phyloP scores from a whole-genome alignment of 2,888 invertebrate species.

The Aelia acuminata region DNA sequence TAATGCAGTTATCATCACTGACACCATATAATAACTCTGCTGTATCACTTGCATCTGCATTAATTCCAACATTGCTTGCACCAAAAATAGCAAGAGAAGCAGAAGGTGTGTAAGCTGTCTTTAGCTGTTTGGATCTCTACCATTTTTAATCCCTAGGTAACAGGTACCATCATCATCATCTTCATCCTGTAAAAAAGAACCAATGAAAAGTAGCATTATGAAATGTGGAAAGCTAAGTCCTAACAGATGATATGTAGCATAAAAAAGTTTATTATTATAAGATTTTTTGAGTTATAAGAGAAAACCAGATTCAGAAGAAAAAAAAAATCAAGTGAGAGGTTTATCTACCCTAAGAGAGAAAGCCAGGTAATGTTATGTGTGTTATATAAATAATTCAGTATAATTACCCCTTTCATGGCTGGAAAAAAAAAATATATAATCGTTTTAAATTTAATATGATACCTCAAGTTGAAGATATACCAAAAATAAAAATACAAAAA shows the following conservation, averaged over 20 bases:
- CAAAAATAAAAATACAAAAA: too few species aligned
- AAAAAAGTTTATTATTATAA: background rate
- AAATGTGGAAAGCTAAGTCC: constrained; percentile 63
- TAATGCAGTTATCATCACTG: constrained; percentile 72
- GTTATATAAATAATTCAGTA: too few species aligned
- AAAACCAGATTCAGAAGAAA: too few species aligned
- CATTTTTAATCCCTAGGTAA: constrained; percentile 34
- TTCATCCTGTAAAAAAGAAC: constrained; percentile 61
- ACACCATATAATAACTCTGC: constrained; percentile 74
- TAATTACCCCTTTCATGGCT: too few species aligned
- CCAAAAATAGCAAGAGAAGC: constrained; percentile 68
- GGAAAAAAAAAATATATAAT: too few species aligned
- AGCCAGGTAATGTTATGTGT: too few species aligned
- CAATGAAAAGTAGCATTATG: constrained; percentile 63
- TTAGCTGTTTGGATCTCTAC: background rate
- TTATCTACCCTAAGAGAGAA: too few species aligned
- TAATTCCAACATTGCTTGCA: constrained; percentile 72
- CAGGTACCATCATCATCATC: constrained; percentile 51
- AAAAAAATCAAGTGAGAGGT: too few species aligned
- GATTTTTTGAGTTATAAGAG: too few species aligned
- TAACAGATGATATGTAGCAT: too few species aligned
- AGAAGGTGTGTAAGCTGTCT: constrained; percentile 30
- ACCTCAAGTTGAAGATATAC: too few species aligned
- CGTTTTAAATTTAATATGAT: too few species aligned
- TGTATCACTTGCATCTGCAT: constrained; percentile 72